Evolutionary conservation across 2,113 vertebrate species (phyloP), one percentile per base, ranked within the genome.

Genomic region (Polypterus senegalus): DNA sequence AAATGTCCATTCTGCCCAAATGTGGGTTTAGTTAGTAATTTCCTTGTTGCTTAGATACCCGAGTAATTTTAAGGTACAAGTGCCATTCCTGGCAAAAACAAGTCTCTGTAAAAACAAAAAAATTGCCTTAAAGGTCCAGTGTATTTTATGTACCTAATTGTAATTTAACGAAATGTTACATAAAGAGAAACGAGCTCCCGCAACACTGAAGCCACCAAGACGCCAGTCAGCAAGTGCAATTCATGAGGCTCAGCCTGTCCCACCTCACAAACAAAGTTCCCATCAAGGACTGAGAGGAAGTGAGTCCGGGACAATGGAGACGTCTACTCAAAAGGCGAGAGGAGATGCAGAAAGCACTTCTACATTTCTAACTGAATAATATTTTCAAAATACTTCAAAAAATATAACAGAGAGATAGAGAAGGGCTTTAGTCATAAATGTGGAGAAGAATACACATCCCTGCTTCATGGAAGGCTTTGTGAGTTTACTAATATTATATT

Each of bases 11-110:
- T 69, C 55, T 56, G 66, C 66, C 59, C 69, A 74, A 81, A 73
- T 69, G 70, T 74, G 66, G 9, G 48, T 68, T 65, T 66, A 69
- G 61, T 63, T 67, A 68, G 76, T 71, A 76, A 67, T 67, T 69
- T 63, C 44, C 64, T 46, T 49, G 84, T 87, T 85, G 80, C 85
- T 69, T 72, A 58, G 85, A 69, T 71, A 86, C 81, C 27, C 57
- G 5, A 8, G 65, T 68, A 73, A 69, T 72, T 74, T 64, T 57
- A 54, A 67, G 61, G 70, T 68, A 73, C 67, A 74, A 81, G 77
- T 72, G 67, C 75, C 61, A 61, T 70, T 70, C 44, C 56, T 43
- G 43, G n/a, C 43, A 57, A 45, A 63, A 61, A 69, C 62, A 56
- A 10, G 4, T 7, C 51, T 52, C 4, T 52, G 51, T 10, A 8